Conservation (phyloP, 2,888 invertebrate genomes). For the Perizoma flavofasciatum region DNA sequence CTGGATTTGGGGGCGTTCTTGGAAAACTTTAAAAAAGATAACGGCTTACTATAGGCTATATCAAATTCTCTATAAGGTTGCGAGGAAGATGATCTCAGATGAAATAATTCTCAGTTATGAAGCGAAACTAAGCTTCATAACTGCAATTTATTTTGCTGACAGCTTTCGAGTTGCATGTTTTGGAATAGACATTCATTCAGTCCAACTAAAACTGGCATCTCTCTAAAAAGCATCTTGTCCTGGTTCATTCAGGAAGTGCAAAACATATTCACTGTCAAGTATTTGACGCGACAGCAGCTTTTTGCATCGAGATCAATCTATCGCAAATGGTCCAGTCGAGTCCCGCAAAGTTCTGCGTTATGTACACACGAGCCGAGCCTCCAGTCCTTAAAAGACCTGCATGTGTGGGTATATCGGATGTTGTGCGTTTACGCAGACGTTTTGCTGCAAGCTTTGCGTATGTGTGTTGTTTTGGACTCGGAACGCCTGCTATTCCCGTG, state of each 20-base stretch:
- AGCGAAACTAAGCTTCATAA: too few relatives aligned
- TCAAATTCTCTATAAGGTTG: slow-evolving; percentile 1
- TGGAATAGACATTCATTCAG: background rate
- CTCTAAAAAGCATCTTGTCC: background rate
- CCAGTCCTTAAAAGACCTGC: slow-evolving; percentile 6
- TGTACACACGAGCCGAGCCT: slow-evolving; percentile 48
- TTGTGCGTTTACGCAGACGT: slow-evolving; percentile 25
- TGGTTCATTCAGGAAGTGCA: slow-evolving; percentile 12
- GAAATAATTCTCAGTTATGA: background rate
- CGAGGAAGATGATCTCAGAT: slow-evolving; percentile 4
- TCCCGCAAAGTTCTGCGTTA: slow-evolving; percentile 42
- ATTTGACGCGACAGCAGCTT: slow-evolving; percentile 28
- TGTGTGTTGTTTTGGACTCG: slow-evolving; percentile 23
- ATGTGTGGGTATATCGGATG: slow-evolving; percentile 27
- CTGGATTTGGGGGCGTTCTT: slow-evolving; percentile 23
- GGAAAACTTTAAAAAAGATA: slow-evolving; percentile 24
- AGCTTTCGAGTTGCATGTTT: background rate
- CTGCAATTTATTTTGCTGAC: background rate
- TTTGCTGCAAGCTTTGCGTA: slow-evolving; percentile 9
- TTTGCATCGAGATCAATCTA: slow-evolving; percentile 39
- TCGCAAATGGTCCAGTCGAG: slow-evolving; percentile 45
- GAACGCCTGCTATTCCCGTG: slow-evolving; percentile 12
- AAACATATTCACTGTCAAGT: slow-evolving; percentile 7
- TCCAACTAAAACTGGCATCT: background rate
- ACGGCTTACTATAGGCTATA: slow-evolving; percentile 16